Percentiles rank a stretch among this genome's conserved stretches.
phyloP scores from a whole-genome alignment of 2,797 vertebrate species.

The Propithecus deckenii region DNA sequence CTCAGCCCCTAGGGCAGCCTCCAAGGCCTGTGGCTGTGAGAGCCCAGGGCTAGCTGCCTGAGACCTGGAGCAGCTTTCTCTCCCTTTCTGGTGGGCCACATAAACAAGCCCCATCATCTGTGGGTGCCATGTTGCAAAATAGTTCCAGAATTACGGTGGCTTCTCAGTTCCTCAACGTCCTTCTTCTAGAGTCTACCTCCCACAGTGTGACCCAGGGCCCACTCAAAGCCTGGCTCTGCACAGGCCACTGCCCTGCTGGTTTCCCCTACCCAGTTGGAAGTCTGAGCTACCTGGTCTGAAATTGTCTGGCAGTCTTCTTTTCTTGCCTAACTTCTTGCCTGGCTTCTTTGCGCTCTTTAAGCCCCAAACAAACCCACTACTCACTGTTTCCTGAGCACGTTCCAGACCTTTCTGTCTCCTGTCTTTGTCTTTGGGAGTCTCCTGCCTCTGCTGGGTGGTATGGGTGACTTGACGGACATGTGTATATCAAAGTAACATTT shows the following conservation, averaged over 20 bases:
- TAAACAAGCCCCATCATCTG: background rate
- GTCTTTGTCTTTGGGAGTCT: background rate
- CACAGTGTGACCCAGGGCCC: background rate
- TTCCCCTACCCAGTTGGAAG: background rate
- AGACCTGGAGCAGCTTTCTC: background rate
- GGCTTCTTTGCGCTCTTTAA: background rate
- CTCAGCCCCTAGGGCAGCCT: background rate
- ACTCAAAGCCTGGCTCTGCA: background rate
- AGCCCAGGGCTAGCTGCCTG: background rate
- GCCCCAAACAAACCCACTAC: background rate
- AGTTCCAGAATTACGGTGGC: background rate
- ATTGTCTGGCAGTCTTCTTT: background rate
- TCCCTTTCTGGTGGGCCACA: too few relatives aligned
- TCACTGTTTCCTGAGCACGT: background rate
- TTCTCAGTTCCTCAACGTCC: background rate
- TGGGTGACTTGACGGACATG: background rate
- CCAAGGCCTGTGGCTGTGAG: background rate
- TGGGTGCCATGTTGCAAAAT: background rate
- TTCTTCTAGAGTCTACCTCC: background rate
- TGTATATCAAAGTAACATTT: background rate
- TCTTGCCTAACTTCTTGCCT: background rate
- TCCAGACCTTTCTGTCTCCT: background rate
- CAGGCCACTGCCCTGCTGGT: background rate
- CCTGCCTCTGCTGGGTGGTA: background rate
- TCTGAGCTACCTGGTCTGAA: background rate